These are phyloP conservation scores for Limnephilus marmoratus DNA, from an alignment of 2,888 invertebrate species.

Conservation along the genomic window DNA sequence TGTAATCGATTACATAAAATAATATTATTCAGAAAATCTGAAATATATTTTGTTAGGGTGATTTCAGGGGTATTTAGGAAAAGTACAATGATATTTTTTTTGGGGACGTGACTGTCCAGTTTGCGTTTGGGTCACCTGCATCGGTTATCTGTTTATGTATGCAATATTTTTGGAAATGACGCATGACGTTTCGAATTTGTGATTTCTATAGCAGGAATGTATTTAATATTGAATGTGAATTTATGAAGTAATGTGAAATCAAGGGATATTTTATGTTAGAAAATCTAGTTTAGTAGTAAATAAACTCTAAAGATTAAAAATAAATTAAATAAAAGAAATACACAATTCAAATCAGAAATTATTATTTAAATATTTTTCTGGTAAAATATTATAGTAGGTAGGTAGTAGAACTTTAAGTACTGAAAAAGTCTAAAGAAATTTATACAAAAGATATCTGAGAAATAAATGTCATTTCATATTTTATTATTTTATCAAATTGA, in stretches of 20 bases:
- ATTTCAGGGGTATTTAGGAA: slow-evolving; percentile 41
- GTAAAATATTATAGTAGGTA: too few species aligned
- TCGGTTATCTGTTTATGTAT: neutral
- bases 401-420: too few species aligned
- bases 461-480: too few species aligned
- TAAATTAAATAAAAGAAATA: too few species aligned
- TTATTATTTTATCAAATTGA: too few species aligned
- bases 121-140: slow-evolving; percentile 19
- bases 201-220: neutral
- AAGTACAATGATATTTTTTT: slow-evolving; percentile 31
- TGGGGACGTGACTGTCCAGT: slow-evolving; percentile 35
- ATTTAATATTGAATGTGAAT: neutral
- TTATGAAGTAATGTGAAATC: neutral
- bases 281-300: too few species aligned
- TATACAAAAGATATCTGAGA: too few species aligned
- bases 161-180: neutral
- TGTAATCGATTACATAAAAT: slow-evolving; percentile 40
- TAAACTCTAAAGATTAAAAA: too few species aligned
- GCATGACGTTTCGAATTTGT: neutral
- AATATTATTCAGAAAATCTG: slow-evolving; percentile 26
- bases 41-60: slow-evolving; percentile 49
- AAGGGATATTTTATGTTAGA: too few species aligned
- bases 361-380: too few species aligned
- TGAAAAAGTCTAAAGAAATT: too few species aligned
- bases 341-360: too few species aligned